Conservation (phyloP, 2,797 vertebrate genomes). For the Eutrigla gurnardus region DNA sequence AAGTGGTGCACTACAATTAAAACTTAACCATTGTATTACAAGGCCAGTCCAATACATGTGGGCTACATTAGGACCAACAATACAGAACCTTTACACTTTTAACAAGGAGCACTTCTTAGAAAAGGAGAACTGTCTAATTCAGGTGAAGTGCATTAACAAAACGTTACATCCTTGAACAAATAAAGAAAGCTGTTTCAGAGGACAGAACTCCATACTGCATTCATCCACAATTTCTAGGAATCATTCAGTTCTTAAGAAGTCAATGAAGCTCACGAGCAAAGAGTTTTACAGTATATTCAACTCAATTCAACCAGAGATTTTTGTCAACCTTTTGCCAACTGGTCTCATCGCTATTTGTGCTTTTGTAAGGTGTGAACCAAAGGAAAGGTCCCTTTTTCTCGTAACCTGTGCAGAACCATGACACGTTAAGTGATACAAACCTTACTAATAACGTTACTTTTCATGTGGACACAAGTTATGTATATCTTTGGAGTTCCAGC, state of each 20-base stretch:
- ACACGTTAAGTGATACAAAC: background rate
- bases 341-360: background rate
- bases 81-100: background rate
- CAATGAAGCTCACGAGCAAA: background rate
- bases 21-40: conserved; percentile 17
- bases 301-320: background rate
- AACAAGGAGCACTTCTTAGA: conserved; percentile 12
- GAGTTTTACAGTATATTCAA: background rate
- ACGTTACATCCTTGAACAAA: conserved; percentile 33
- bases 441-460: too few relatives aligned
- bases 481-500: too few relatives aligned
- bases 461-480: background rate
- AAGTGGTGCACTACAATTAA: conserved; percentile 23
- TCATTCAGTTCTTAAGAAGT: background rate
- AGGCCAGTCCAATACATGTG: background rate
- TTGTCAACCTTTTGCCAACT: background rate
- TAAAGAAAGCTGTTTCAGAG: conserved; percentile 25
- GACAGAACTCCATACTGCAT: conserved; percentile 25
- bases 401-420: background rate
- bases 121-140: conserved; percentile 12
- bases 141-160: conserved; percentile 25
- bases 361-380: background rate
- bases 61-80: background rate
- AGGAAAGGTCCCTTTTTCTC: background rate
- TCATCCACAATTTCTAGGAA: conserved; percentile 3